Evolutionary conservation across 2,888 invertebrate species (phyloP).

Genomic region (Cylindroiulus punctatus): DNA sequence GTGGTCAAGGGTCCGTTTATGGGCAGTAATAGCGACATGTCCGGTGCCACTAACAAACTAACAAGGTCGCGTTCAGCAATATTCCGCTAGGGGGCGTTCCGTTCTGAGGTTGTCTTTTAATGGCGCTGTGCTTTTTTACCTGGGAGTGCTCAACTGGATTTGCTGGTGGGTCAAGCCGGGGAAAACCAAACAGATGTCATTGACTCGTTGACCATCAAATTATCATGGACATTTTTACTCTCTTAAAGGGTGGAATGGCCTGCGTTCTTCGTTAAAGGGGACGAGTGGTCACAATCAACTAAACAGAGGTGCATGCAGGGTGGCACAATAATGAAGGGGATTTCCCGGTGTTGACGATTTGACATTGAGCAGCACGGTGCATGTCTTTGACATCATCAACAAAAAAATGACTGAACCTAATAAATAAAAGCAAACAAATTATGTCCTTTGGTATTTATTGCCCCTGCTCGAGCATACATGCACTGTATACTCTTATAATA

Average conservation of each 20-base stretch:
- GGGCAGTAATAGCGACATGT: background rate
- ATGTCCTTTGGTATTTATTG: too few relatives aligned
- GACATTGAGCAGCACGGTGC: too few relatives aligned
- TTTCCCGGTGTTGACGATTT: too few relatives aligned
- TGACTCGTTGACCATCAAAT: slow-evolving; percentile 18
- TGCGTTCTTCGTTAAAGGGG: background rate
- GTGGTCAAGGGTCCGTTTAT: background rate
- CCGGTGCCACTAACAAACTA: background rate
- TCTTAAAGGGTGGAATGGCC: background rate
- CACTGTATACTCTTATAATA: too few relatives aligned
- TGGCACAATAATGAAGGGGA: too few relatives aligned
- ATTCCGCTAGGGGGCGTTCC: background rate
- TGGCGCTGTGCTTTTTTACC: background rate
- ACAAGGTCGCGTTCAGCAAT: background rate
- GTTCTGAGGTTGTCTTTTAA: background rate
- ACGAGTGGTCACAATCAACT: too few relatives aligned
- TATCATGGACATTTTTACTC: background rate
- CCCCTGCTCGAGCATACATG: too few relatives aligned
- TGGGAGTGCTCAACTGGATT: background rate
- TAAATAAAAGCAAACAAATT: too few relatives aligned
- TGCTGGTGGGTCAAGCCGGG: background rate
- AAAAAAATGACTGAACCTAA: too few relatives aligned
- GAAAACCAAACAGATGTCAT: background rate
- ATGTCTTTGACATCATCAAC: too few relatives aligned
- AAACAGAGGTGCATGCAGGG: too few relatives aligned